Evolutionary conservation across 2,797 vertebrate species (phyloP), one percentile per base, ranked within the genome.

Genomic region (Varecia variegata): DNA sequence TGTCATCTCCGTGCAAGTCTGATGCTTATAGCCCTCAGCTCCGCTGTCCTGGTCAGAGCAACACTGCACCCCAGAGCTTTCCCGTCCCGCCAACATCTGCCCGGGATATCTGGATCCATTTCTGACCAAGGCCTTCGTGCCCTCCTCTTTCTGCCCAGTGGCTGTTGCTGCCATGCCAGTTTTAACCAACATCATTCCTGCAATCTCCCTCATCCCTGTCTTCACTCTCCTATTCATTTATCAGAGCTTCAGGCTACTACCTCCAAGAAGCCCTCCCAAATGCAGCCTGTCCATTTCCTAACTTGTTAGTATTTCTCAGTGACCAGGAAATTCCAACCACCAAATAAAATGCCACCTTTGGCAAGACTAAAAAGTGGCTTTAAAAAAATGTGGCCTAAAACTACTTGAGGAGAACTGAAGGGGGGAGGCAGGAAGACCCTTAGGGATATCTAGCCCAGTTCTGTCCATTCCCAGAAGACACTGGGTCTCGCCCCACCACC

Each of bases 321-420:
- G 43, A 93, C 68, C 80, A 89, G 47, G 83, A 83, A 45, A 90
- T 35, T 77, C 86, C 43, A 91, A 47, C 35, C 50, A 68, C 80
- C n/a, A 85, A 95, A 54, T 70, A 84, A 85, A 97, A 73, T 30
- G 35, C 45, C 32, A 43, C 21, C 43, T 77, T 81, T 74, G 35
- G 30, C 32, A 77, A 43, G 3, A 56, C 45, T 67, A 77, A 76
- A 90, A 84, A 80, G 77, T 30, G 77, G 15, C 54, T 58, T 77
- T 80, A 30, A 14, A 12, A 23, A 95, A 77, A 80, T 9, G 12
- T n/a, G 30, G 32, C n/a, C 56, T 56, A 70, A 87, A 40, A 58
- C 38, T 45, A 32, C 43, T 50, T 58, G 54, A 9, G 73, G n/a
- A 90, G 82, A 96, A 88, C 18, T 30, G n/a, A 20, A 92, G 12